These are phyloP conservation scores for Drosophila chauvacae DNA, from an alignment of 1,140 invertebrate species.

Conservation along the genomic window DNA sequence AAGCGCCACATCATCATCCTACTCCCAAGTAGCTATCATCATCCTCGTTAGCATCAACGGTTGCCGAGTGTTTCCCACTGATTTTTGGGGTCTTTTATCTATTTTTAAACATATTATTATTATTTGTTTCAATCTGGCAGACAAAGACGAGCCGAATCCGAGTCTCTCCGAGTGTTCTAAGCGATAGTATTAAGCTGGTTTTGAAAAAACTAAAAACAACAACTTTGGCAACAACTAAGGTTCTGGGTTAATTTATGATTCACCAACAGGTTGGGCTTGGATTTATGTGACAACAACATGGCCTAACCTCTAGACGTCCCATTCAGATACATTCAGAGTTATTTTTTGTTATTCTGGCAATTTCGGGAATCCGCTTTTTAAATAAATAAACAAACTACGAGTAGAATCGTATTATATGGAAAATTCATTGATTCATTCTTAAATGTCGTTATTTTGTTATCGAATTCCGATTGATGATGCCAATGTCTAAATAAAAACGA, in stretches of 20 bases:
- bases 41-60: constrained; percentile 7
- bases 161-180: constrained; percentile 16
- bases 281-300: constrained; percentile 54
- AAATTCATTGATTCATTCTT: constrained; percentile 62
- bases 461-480: constrained; percentile 61
- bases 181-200: constrained; percentile 14
- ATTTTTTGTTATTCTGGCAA: constrained; percentile 23
- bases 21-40: constrained; percentile 8
- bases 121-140: constrained; percentile 28
- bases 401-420: constrained; percentile 16
- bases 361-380: constrained; percentile 37
- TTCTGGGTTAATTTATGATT: constrained; percentile 58
- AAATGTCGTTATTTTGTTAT: constrained; percentile 36
- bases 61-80: constrained; percentile 42
- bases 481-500: constrained; percentile 79
- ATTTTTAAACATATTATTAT: constrained; percentile 39
- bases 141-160: constrained; percentile 23
- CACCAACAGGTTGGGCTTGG: constrained; percentile 59
- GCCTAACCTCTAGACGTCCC: constrained; percentile 22
- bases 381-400: constrained; percentile 35
- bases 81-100: constrained; percentile 31
- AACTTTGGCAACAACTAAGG: constrained; percentile 36
- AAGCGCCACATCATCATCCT: constrained; percentile 47
- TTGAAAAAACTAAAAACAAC: constrained; percentile 25
- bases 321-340: constrained; percentile 15